Evolutionary conservation across 2,113 vertebrate genomes (phyloP), one percentile per base, ranked within the genome.

Genomic region (Melanotaenia duboulayi): DNA sequence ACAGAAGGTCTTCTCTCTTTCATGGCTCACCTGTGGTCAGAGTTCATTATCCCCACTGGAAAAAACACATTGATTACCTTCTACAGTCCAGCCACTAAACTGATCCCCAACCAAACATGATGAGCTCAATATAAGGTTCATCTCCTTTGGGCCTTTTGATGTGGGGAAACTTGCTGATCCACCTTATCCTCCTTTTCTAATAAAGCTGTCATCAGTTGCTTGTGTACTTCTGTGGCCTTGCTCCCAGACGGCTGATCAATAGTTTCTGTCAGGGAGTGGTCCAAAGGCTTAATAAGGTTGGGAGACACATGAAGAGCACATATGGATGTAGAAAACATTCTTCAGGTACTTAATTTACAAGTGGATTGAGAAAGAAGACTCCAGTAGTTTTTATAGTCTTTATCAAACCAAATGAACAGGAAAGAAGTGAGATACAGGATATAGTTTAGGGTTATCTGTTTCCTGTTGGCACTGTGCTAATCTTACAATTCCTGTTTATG

Each of bases 191-290:
- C 65, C 72, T 76, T 84, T 81, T 82, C 84, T 84, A 86, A 90
- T 86, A 89, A 86, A 89, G 79, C 85, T 83, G 83, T 88, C 81
- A 84, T 83, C 74, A 78, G 71, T 78, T 87, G 76, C 71, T 69
- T 74, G 63, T 87, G 62, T 64, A 62, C 78, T 75, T 81, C 74
- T 49, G 54, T 80, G 71, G 87, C 74, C 10, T 55, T 48, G 23
- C 66, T 87, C 78, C 81, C 75, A 81, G 78, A 74, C 54, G 61
- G 63, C 71, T 70, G 83, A 89, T 90, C 87, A 87, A 90, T 86
- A 81, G 65, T 4, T 48, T 28, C 74, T 85, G 85, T 82, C 86
- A 82, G 77, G 73, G 61, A 82, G 50, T 22, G 25, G 55, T 71
- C 80, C 75, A 58, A 39, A 8, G 51, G 58, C 37, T 9, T 78